Base-by-base conservation (phyloP, 2,113 vertebrate genomes). In the Bufo gargarizans region DNA sequence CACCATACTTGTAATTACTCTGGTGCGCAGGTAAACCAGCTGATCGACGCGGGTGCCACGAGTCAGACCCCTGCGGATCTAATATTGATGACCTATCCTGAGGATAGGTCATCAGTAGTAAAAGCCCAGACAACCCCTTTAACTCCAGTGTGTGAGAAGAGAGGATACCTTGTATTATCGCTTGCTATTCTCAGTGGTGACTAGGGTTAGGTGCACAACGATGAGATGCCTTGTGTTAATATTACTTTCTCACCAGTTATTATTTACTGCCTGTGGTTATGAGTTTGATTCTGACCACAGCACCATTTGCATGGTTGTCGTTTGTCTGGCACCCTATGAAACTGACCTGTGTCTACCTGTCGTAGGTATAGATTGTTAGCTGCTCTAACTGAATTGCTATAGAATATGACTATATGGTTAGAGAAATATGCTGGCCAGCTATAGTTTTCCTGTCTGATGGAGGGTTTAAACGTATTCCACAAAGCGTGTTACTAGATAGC, bases 401-500 rank as follows among this genome's bases (percentile, higher is more conserved):
- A 45, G 45, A 74, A 47, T 33, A 55, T 55, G 9, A 53, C 20
- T 55, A 78, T 78, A 79, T 55, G 53, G 22, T n/a, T 58, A 22
- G 50, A 14, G 11, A 33, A 79, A 74, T 63, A 61, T 45, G 7
- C 58, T 61, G n/a, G 69, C 9, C 74, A 65, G 72, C 20, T 56
- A 20, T 12, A 56, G 65, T 85, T 7, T 77, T 49, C 33, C 71
- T 65, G 47, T 86, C 72, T 58, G 77, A 19, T 77, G 43, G 61
- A 77, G 76, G 76, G 49, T 17, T 77, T 77, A 69, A 87, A 56
- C 45, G 22, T 20, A 80, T 87, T 81, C 19, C 49, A 80, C 85
- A 71, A 87, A 69, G 86, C n/a, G 49, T 45, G 77, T 80, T 79
- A 69, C 50, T 19, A 69, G 77, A 87, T 87, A 87, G 49, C 50